Conservation (phyloP, 2,113 vertebrate genomes). For the Chaenogobius annularis region DNA sequence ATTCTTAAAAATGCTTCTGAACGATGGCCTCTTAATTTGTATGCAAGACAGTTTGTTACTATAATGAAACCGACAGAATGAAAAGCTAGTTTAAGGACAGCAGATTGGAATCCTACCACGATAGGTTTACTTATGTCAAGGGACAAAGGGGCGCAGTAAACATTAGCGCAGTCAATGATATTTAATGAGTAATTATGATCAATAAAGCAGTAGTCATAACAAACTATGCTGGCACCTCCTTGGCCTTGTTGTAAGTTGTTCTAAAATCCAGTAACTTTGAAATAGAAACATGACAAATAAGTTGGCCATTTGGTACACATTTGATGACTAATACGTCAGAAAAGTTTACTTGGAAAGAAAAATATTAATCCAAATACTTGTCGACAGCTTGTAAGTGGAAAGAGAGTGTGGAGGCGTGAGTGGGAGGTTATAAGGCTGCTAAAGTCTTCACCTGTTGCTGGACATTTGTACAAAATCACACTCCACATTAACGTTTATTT, state of each 20-base stretch:
- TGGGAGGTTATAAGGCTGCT: constrained; percentile 14
- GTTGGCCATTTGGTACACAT: not conserved
- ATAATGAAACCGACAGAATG: no score
- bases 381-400: constrained; percentile 21
- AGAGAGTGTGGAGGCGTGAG: constrained; percentile 21
- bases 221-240: not conserved
- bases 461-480: constrained; percentile 11
- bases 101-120: no score
- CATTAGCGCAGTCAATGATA: not conserved
- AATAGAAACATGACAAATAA: not conserved
- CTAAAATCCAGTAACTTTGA: not conserved
- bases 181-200: not conserved
- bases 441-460: constrained; percentile 22
- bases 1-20: no score
- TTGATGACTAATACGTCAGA: not conserved
- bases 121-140: no score
- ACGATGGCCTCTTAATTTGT: no score
- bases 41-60: no score
- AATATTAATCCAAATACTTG: not conserved
- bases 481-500: not conserved
- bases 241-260: not conserved
- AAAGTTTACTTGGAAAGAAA: not conserved
- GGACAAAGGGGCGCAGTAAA: not conserved
- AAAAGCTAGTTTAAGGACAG: no score
- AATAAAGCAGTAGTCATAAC: not conserved